Base-by-base conservation (phyloP, 2,113 vertebrate species). In the Hemibagrus wyckioides region DNA sequence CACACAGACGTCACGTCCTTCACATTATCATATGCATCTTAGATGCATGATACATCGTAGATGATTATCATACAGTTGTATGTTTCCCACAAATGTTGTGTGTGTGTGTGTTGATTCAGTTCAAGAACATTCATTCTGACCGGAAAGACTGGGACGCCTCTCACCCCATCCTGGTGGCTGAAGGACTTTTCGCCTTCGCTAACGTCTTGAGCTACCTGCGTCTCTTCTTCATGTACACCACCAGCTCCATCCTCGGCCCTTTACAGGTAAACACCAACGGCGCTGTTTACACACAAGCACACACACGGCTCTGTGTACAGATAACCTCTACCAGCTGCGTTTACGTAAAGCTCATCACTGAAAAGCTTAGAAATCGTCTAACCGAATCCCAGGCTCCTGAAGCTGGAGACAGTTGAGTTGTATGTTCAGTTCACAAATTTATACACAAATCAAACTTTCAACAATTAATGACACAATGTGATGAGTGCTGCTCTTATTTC, bases 221-320 rank as follows among this genome's bases (percentile, higher is more conserved):
- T 13, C 98, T 99, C 57, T 99, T 99, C 95, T 99, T 99, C 92
- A 99, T 99, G 98, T 99, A 99, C 94, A 99, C 98, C 86, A 99
- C 98, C 90, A 99, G 98, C 94, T 99, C 98, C 89, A 97, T 99
- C 91, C 94, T 99, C 92, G 98, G 98, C 21, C 98, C 98, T 0
- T 95, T 99, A 50, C 98, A 99, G 98, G 98, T 99, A 92, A 81
- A 59, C 1, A 67, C n/a, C 54, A 39, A 14, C 48, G 30, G 11
- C n/a, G 5, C 14, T 61, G 54, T 69, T 33, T 83, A 71, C 14
- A 61, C 36, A 83, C 56, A 63, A 1, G 6, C 8, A 36, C 73
- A 36, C 69, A 71, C 73, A 65, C 19, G 9, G 10, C 48, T 83
- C 17, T 33, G 28, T 59, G 14, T 4, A 48, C 23, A 73, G 23